Percentiles rank a stretch among this genome's conserved stretches.
phyloP scores from a whole-genome alignment of 2,888 invertebrate genomes.

The Geophilus truncorum region DNA sequence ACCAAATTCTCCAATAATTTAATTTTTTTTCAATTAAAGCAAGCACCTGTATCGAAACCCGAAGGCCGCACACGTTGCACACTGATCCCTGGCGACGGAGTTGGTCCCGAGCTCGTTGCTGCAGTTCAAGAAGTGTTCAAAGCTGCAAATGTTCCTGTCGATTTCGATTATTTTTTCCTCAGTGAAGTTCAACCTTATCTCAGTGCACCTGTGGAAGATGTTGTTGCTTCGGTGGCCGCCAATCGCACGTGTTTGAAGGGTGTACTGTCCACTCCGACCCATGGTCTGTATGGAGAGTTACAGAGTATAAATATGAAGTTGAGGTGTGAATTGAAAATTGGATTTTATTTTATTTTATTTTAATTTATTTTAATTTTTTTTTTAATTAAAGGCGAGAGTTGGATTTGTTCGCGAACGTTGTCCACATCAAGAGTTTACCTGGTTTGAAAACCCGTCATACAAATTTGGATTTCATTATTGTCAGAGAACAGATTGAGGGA shows the following conservation, averaged over 20 bases:
- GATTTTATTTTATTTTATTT: no score
- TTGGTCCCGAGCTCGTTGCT: constrained; percentile 91
- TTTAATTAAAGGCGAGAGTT: constrained; percentile 62
- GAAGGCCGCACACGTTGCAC: no score
- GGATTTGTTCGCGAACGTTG: constrained; percentile 92
- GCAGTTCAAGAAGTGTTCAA: constrained; percentile 88
- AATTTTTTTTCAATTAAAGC: no score
- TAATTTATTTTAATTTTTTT: background rate
- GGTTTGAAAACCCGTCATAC: constrained; percentile 96
- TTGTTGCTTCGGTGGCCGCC: constrained; percentile 72
- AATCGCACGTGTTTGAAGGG: constrained; percentile 78
- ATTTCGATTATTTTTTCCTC: constrained; percentile 92
- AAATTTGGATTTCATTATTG: constrained; percentile 97
- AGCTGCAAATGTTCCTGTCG: constrained; percentile 85
- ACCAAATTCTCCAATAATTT: no score
- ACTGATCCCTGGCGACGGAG: constrained; percentile 95
- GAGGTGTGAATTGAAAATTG: constrained; percentile 49
- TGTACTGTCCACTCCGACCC: constrained; percentile 74
- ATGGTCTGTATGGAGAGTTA: constrained; percentile 78
- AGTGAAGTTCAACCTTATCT: constrained; percentile 85
- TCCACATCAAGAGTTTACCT: constrained; percentile 93
- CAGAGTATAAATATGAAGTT: constrained; percentile 92
- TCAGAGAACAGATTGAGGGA: constrained; percentile 98
- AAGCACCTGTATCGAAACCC: no score
- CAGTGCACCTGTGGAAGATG: constrained; percentile 80